Base-by-base conservation (phyloP, 2,888 invertebrate genomes). In the Lycocerus yunnanus region DNA sequence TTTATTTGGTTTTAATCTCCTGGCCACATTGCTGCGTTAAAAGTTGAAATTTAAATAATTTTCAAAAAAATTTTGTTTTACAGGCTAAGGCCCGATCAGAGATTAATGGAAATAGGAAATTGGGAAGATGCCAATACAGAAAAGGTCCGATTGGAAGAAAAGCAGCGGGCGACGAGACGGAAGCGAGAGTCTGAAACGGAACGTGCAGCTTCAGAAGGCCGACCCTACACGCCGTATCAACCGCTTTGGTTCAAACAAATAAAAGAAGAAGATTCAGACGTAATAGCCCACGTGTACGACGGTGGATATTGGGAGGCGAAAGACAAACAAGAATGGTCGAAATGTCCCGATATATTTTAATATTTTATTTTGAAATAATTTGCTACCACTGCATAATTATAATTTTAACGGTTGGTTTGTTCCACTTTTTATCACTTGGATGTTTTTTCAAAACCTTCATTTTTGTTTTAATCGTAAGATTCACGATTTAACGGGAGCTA, bases 261-360 rank as follows among this genome's bases (percentile, higher is more conserved):
- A 82, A 92, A 93, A 83, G 95, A 96, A 84, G 92, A 89, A 78
- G 91, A 93, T 71, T 90, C 90, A 69, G 89, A 91, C 80, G 90
- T 90, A 82, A 88, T 91, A 81, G 92, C 95, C 78, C 97, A 98
- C 87, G 90, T 94, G 78, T 98, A 93, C 89, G 94, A 92, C 82
- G 93, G 94, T 80, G 92, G 93, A 80, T 99, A 99, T 89, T 99
- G 99, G 99, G 91, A 94, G 76, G 92, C 93, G 87, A 99, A 99
- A 89, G 91, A 91, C 80, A 92, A 91, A 81, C 92, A 93, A 85
- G 95, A 98, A 86, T 99, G 99, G 98, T 87, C 90, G 72, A 88
- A 87, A 82, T 98, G 98, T 89, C 98, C 98, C 63, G 93, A 96
- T 87, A 97, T 99, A 86, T 98, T 93, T 90, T 93, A 87, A 84